phyloP scores from a whole-genome alignment of 2,888 invertebrate genomes.

The Parascotia fuliginaria region DNA sequence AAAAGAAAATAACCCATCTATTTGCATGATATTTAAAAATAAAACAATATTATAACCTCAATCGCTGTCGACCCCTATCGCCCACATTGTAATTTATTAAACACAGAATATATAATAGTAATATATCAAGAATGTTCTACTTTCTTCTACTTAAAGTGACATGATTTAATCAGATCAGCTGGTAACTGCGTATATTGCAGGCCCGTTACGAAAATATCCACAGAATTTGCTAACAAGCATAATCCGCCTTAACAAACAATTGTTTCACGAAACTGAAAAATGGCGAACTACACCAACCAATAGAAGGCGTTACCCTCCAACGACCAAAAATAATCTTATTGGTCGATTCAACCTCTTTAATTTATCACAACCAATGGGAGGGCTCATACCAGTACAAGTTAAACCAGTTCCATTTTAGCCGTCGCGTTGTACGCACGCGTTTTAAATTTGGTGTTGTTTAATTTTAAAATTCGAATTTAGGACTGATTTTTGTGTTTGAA shows the following conservation, averaged over 20 bases:
- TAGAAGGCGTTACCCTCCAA: conserved; percentile 74
- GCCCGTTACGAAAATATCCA: conserved; percentile 66
- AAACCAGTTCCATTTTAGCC: conserved; percentile 82
- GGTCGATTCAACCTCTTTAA: conserved; percentile 58
- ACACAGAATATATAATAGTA: conserved; percentile 31
- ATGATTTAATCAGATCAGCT: conserved; percentile 75
- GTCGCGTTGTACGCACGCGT: conserved; percentile 65
- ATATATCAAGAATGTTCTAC: conserved; percentile 41
- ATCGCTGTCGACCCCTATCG: conserved; percentile 29
- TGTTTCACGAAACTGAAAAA: conserved; percentile 79
- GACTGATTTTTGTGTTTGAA: conserved; percentile 38
- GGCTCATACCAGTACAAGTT: conserved; percentile 66
- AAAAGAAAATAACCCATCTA: no score
- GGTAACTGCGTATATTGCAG: conserved; percentile 46
- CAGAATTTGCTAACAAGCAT: conserved; percentile 40
- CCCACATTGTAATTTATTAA: conserved; percentile 38
- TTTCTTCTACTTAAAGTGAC: conserved; percentile 42
- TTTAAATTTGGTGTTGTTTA: conserved; percentile 53
- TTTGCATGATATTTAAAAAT: neutral
- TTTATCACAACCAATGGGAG: conserved; percentile 66
- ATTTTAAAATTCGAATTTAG: conserved; percentile 53
- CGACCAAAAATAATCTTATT: conserved; percentile 53
- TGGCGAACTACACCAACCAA: conserved; percentile 78
- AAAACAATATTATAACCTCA: conserved; percentile 24
- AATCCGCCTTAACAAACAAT: conserved; percentile 77